A percentile compares a stretch with the other conserved stretches of the same genome.
These are phyloP conservation scores for Cybosia mesomella DNA, from an alignment of 2,888 invertebrate species.

Conservation along the genomic window DNA sequence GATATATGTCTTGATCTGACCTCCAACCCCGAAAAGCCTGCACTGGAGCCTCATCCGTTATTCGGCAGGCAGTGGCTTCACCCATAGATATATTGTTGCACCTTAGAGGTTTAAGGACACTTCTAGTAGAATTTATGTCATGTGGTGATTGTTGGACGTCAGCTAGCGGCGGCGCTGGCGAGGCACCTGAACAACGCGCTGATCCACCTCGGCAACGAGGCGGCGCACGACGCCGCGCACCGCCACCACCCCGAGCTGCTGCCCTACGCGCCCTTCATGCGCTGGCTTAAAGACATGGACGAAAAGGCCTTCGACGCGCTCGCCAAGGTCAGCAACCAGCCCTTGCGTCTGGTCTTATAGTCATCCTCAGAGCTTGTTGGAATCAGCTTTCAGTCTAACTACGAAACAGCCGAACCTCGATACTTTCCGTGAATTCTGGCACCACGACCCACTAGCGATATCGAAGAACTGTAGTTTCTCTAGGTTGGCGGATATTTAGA, in stretches of 20 bases:
- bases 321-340: slow-evolving; percentile 84
- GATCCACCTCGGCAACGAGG: slow-evolving; percentile 93
- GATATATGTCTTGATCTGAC: too few species aligned
- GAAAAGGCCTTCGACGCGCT: slow-evolving; percentile 93
- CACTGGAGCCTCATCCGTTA: too few species aligned
- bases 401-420: not conserved
- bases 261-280: slow-evolving; percentile 96
- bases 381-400: not conserved
- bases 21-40: too few species aligned
- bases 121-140: not conserved
- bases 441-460: not conserved
- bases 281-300: slow-evolving; percentile 96
- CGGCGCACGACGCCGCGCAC: slow-evolving; percentile 80
- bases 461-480: not conserved
- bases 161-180: slow-evolving; percentile 91
- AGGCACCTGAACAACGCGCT: slow-evolving; percentile 98
- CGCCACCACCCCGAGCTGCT: slow-evolving; percentile 95
- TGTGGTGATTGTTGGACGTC: not conserved
- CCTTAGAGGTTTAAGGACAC: too few species aligned
- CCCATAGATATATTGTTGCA: too few species aligned
- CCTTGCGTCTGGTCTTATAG: not conserved
- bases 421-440: not conserved
- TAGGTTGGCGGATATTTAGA: too few species aligned
- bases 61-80: too few species aligned
- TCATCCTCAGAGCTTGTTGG: not conserved